phyloP scores from a whole-genome alignment of 2,113 vertebrate species.

The Pagrus major region DNA sequence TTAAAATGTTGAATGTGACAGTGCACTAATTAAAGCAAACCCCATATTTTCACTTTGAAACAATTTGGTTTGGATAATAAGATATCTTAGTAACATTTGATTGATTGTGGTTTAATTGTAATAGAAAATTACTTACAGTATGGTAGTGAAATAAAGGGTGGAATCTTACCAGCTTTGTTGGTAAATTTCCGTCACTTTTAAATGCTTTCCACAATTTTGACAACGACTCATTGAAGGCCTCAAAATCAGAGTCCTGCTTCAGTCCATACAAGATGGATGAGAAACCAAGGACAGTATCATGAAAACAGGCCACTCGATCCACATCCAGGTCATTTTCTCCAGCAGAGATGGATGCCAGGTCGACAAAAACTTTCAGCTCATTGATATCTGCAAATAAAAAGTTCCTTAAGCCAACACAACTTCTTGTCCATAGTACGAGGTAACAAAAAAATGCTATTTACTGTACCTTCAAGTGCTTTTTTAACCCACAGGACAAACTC shows the following conservation, averaged over 20 bases:
- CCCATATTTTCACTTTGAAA: neutral
- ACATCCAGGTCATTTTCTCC: conserved; percentile 94
- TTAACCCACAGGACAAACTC: conserved; percentile 88
- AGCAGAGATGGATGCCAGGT: conserved; percentile 93
- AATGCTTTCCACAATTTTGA: conserved; percentile 90
- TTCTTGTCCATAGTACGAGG: neutral
- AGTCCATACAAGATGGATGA: conserved; percentile 88
- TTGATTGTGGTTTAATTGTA: neutral
- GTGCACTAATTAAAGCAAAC: neutral
- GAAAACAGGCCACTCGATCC: conserved; percentile 92
- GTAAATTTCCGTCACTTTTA: conserved; percentile 87
- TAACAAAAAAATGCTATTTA: neutral
- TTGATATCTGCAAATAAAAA: conserved; percentile 83
- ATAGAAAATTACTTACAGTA: neutral
- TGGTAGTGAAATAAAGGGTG: neutral
- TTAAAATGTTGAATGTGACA: neutral
- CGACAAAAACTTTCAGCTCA: conserved; percentile 94
- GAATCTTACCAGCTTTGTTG: conserved; percentile 87
- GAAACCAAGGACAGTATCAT: conserved; percentile 90
- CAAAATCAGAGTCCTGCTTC: conserved; percentile 73
- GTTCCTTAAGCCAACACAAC: neutral
- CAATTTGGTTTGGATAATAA: neutral
- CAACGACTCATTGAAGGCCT: conserved; percentile 77
- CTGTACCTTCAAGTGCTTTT: conserved; percentile 86
- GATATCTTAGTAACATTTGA: neutral